Percentiles rank a stretch among this genome's conserved stretches.
Conservation (phyloP, 23 tunicate species). For the Styela clava region DNA sequence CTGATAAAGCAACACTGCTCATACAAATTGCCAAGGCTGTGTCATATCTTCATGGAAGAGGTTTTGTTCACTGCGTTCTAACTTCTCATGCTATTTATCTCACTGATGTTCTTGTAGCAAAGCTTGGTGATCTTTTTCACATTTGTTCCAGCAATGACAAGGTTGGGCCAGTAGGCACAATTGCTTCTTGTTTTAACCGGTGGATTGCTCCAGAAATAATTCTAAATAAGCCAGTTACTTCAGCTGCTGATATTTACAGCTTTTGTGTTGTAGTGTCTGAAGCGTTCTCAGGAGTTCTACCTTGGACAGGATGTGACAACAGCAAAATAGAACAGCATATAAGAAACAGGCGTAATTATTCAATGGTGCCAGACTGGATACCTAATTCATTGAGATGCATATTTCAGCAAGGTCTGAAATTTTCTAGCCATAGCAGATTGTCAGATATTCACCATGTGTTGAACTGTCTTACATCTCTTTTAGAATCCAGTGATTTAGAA, state of each 20-base stretch:
- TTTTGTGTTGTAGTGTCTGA: constrained; percentile 68
- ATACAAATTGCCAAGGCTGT: constrained; percentile 53
- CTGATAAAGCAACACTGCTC: constrained; percentile 1
- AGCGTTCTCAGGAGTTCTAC: constrained; percentile 52
- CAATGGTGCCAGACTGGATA: constrained; percentile 33
- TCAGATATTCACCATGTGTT: constrained; percentile 23
- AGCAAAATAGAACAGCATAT: constrained; percentile 78
- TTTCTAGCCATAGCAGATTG: constrained; percentile 50
- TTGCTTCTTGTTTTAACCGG: constrained; percentile 28
- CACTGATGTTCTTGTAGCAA: constrained; percentile 33
- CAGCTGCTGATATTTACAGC: constrained; percentile 71
- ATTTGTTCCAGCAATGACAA: constrained; percentile 1
- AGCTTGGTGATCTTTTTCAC: constrained; percentile 65
- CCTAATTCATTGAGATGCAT: constrained; percentile 18
- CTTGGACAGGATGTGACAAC: constrained; percentile 69
- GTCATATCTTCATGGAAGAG: constrained; percentile 55
- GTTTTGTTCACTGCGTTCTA: constrained; percentile 64
- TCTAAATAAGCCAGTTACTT: constrained; percentile 36
- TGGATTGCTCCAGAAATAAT: constrained; percentile 89
- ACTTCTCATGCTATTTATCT: constrained; percentile 63
- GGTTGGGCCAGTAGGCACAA: background rate
- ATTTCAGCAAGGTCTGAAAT: constrained; percentile 32
- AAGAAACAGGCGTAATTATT: constrained; percentile 32
- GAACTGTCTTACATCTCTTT: constrained; percentile 2
- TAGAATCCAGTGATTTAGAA: background rate